These are phyloP conservation scores for Tiphia femorata DNA, from an alignment of 2,888 invertebrate species.

Conservation along the genomic window DNA sequence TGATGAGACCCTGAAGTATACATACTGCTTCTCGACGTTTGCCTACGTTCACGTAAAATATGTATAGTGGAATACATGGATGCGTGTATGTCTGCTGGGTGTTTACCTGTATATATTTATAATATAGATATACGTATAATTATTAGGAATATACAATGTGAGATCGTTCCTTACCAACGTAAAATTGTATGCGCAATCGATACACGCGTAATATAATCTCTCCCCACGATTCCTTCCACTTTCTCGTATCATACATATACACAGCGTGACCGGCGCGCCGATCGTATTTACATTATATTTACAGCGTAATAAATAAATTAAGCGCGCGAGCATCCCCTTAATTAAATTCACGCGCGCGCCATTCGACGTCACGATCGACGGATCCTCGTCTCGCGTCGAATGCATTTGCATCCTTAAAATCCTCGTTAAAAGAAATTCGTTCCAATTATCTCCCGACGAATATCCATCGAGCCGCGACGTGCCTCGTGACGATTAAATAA, in stretches of 20 bases:
- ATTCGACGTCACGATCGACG: too few relatives aligned
- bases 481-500: too few relatives aligned
- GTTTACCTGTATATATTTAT: too few relatives aligned
- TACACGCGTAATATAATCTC: slow-evolving; percentile 15
- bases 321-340: too few relatives aligned
- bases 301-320: not conserved
- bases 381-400: too few relatives aligned
- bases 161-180: slow-evolving; percentile 38
- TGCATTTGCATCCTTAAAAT: too few relatives aligned
- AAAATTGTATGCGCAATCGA: slow-evolving; percentile 14
- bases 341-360: too few relatives aligned
- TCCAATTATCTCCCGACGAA: too few relatives aligned
- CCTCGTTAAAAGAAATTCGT: too few relatives aligned
- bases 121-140: slow-evolving; percentile 26
- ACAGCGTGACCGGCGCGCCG: slow-evolving; percentile 32
- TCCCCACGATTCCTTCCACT: slow-evolving; percentile 18
- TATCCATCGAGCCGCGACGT: too few relatives aligned
- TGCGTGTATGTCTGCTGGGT: too few relatives aligned
- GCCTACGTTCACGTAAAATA: slow-evolving; percentile 24
- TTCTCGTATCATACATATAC: slow-evolving; percentile 51
- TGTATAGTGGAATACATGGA: slow-evolving; percentile 16
- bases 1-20: slow-evolving; percentile 50
- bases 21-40: slow-evolving; percentile 21
- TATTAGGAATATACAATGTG: slow-evolving; percentile 42
- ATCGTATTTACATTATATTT: not conserved